Percentiles rank a stretch among this genome's conserved stretches.
phyloP scores from a whole-genome alignment of 2,113 vertebrate species.

The Eurypyga helias region DNA sequence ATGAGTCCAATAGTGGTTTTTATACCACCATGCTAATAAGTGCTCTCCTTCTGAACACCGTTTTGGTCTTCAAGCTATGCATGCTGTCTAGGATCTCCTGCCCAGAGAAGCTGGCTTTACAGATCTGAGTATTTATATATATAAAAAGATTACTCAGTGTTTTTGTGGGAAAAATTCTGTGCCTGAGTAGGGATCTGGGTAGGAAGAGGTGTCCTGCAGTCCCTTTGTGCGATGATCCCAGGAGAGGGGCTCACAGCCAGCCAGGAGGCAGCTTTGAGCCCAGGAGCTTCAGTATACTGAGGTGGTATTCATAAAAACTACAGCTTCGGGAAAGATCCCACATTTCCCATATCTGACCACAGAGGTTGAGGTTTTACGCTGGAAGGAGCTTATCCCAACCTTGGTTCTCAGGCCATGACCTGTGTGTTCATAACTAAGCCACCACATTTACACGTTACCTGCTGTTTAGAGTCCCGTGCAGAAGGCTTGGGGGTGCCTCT shows the following conservation, averaged over 20 bases:
- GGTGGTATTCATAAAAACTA: not conserved
- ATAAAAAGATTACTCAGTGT: not conserved
- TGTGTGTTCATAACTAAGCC: not conserved
- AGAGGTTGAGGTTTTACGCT: not conserved
- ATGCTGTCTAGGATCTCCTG: not conserved
- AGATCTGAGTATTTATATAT: not conserved
- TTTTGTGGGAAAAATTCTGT: not conserved
- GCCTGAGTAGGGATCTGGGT: not conserved
- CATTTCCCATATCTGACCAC: not conserved
- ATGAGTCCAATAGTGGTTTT: fast-evolving
- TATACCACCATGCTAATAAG: not conserved
- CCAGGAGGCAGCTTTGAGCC: not conserved
- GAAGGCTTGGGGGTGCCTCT: not conserved
- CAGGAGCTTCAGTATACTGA: not conserved
- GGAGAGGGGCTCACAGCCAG: not conserved
- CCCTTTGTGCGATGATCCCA: not conserved
- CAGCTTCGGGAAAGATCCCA: fast-evolving
- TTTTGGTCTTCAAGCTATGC: not conserved
- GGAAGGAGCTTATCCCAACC: not conserved
- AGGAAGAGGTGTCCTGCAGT: not conserved
- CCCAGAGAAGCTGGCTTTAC: not conserved
- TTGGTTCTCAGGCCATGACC: not conserved
- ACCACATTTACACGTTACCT: fast-evolving
- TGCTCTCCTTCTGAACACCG: not conserved
- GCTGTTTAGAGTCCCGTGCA: fast-evolving